Base-by-base conservation (phyloP, 2,113 vertebrate genomes). In the Myiagra hebetior region DNA sequence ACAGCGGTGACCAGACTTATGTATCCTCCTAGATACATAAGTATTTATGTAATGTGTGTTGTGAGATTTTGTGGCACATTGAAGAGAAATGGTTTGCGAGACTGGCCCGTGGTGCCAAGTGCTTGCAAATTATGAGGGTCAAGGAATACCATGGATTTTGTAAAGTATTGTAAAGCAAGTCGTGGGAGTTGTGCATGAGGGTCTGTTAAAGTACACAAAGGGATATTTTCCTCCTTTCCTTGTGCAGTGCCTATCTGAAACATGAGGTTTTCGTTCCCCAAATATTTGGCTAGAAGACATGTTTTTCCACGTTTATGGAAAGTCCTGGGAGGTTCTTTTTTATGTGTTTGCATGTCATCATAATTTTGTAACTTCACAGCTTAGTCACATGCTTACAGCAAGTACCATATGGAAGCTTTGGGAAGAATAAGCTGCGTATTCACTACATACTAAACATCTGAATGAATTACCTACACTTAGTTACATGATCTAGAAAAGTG, bases 1-100 rank as follows among this genome's bases (percentile, higher is more conserved):
- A 13, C 9, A 41, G 10, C 3, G 0, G 15, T 53, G 21, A 31
- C 4, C 6, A 9, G 14, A 30, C 2, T 30, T 22, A 22, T 9
- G 7, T 23, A 17, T 52, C 27, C 14, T 52, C 19, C 47, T 31
- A 31, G 7, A 30, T 8, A 23, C 2, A 9, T 16, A 30, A 50
- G 12, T 52, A 39, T 39, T 39, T 70, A 6, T 30, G 27, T 7
- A 4, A 70, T 2, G 8, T 39, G 22, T 70, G 20, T 39, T 3
- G 11, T 24, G 21, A 49, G 24, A 27, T 49, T 35, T 28, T 68
- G 18, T 49, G 26, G 24, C 44, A 13, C 23, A 4, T 27, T 39
- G 27, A 52, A 8, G 26, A 22, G n/a, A 39, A 39, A 39, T 70
- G 0, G 13, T 52, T 15, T 52, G 47, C 27, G 19, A 70, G 14